A percentile compares a stretch with the other conserved stretches of the same genome.
Conservation (phyloP, 2,797 vertebrate species). For the Xyrichtys novacula region DNA sequence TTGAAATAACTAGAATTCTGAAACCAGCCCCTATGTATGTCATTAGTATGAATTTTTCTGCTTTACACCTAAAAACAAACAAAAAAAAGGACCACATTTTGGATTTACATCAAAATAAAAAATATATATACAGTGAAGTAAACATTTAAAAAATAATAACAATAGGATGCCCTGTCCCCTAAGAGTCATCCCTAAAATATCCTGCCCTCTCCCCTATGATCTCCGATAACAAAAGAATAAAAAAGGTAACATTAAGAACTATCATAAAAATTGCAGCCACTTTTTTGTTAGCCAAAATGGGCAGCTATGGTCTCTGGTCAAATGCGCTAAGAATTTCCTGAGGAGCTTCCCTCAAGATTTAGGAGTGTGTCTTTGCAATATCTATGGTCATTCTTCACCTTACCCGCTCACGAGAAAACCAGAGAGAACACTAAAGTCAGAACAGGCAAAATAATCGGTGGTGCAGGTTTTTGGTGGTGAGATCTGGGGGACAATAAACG, state of each 20-base stretch:
- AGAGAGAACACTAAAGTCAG: slow-evolving; percentile 26
- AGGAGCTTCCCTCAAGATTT: slow-evolving; percentile 71
- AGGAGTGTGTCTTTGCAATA: slow-evolving; percentile 67
- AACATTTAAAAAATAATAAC: slow-evolving; percentile 58
- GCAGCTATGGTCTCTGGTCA: slow-evolving; percentile 72
- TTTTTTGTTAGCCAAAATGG: slow-evolving; percentile 66
- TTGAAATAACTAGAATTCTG: slow-evolving; percentile 64
- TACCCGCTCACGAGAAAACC: slow-evolving; percentile 44
- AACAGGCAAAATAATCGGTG: slow-evolving; percentile 35
- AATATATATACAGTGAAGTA: slow-evolving; percentile 85
- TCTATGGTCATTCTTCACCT: slow-evolving; percentile 61
- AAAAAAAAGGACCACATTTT: slow-evolving; percentile 77
- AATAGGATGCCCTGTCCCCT: slow-evolving; percentile 45
- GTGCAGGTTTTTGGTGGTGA: slow-evolving; percentile 36
- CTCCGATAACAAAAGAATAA: slow-evolving; percentile 69
- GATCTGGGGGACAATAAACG: slow-evolving; percentile 49
- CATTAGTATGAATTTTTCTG: slow-evolving; percentile 77
- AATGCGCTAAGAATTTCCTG: slow-evolving; percentile 73
- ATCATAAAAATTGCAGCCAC: slow-evolving; percentile 77
- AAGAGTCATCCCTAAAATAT: slow-evolving; percentile 41
- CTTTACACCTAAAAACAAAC: slow-evolving; percentile 83
- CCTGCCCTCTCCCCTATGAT: slow-evolving; percentile 47
- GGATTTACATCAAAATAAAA: slow-evolving; percentile 83
- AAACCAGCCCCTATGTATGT: slow-evolving; percentile 57
- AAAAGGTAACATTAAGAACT: slow-evolving; percentile 76